Base-by-base conservation (phyloP, 2,888 invertebrate genomes). In the Rhimphoctona megacephalus region DNA sequence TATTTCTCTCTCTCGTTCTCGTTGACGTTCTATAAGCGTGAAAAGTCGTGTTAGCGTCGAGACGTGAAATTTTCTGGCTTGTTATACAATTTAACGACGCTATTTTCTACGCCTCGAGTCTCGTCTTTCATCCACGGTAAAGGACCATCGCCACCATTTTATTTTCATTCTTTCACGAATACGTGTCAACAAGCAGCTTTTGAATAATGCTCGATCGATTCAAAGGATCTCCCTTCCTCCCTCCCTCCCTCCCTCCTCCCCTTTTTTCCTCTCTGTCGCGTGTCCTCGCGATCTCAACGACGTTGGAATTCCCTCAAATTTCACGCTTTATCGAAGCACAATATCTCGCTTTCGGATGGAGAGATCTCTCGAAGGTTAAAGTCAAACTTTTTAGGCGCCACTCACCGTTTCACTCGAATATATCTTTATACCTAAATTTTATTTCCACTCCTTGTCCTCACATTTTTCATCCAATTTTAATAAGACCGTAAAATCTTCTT, bases 61-160 rank as follows among this genome's bases (percentile, higher is more conserved):
- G 83, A 78, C 64, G 82, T 86, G 83, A 88, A 87, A 90, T 89
- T 88, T 86, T 88, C 85, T 83, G 85, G 83, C 85, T 85, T 78
- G 78, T 87, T 83, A 69, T 69, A 83, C 81, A 76, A 66, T 36
- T 83, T 80, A 86, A 85, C 89, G 85, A 72, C 79, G 88, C 85
- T 88, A 77, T 87, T 86, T 88, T 82, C 61, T 70, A 43, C 85
- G 74, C 81, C 69, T 61, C 79, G 54, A 64, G 84, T 73, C 72
- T 80, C 86, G 83, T 80, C 80, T 86, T 80, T 81, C 83, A 86
- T 46, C 17, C 57, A 25, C 36, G 3, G 25, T 39, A 39, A 39
- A 36, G 70, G 22, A 77, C 66, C 66, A 79, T 33, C 33, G 67
- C 8, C 25, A 66, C 19, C 64, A 54, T 67, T 81, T 74, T 46